Percentiles rank a stretch among this genome's conserved stretches.
phyloP scores from a whole-genome alignment of 2,797 vertebrate species.

The Aphelocoma californica region DNA sequence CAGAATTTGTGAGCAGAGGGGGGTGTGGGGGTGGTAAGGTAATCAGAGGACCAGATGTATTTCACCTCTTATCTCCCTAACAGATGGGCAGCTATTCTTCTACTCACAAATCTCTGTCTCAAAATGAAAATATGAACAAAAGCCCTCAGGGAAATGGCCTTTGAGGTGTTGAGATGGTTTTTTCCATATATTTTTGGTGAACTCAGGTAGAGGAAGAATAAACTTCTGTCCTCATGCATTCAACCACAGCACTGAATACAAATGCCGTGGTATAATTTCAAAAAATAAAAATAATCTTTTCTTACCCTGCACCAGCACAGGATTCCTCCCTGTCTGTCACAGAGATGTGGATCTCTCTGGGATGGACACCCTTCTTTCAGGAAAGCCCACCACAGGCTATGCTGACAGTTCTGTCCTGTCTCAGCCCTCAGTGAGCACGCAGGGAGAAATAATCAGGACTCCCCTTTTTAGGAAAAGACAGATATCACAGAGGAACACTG shows the following conservation, averaged over 20 bases:
- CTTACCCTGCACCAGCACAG: neutral
- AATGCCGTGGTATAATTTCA: neutral
- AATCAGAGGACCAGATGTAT: conserved; percentile 29
- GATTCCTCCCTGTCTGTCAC: neutral
- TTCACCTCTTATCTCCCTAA: conserved; percentile 50
- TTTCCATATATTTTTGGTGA: conserved; percentile 43
- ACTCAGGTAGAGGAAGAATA: neutral
- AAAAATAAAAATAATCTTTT: neutral
- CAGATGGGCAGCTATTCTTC: conserved; percentile 55
- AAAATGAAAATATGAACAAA: conserved; percentile 36
- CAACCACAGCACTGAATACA: neutral
- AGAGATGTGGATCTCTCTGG: neutral
- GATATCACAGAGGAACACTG: neutral
- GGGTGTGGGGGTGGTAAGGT: neutral
- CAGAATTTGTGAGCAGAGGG: neutral
- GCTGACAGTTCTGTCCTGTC: neutral
- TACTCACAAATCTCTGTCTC: conserved; percentile 22
- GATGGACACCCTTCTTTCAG: neutral
- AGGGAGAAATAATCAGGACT: neutral
- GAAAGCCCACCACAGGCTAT: neutral
- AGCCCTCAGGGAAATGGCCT: conserved; percentile 13
- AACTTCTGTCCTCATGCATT: neutral
- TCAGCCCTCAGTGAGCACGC: neutral
- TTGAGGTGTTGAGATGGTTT: neutral
- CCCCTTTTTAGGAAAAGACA: neutral